phyloP scores from a whole-genome alignment of 92 coral and sea anemone genomes.

The Plumapathes pennacea region DNA sequence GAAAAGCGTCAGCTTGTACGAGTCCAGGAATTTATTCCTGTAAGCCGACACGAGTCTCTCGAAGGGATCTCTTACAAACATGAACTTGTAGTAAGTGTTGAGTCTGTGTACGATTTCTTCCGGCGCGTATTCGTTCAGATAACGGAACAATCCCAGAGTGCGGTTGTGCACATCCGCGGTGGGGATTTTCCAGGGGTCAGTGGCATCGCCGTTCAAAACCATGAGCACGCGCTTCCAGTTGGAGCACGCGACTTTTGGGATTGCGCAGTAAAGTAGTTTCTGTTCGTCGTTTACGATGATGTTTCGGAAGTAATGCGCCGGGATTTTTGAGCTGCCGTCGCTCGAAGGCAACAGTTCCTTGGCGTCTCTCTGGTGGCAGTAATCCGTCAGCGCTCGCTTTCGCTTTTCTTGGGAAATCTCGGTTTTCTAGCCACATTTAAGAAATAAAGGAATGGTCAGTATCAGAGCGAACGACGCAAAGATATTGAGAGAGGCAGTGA shows the following conservation, averaged over 20 bases:
- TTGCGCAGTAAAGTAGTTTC: slow-evolving; percentile 77
- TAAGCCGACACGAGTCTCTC: slow-evolving; percentile 91
- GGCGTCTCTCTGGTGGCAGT: slow-evolving; percentile 74
- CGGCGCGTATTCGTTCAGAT: slow-evolving; percentile 82
- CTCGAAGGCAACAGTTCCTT: slow-evolving; percentile 76
- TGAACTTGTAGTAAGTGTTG: slow-evolving; percentile 79
- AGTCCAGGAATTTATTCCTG: slow-evolving; percentile 91
- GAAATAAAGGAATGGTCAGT: no score
- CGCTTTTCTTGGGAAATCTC: slow-evolving; percentile 61
- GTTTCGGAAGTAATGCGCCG: slow-evolving; percentile 69
- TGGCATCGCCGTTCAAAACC: slow-evolving; percentile 86
- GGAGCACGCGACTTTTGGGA: slow-evolving; percentile 92
- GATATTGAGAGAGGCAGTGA: no score
- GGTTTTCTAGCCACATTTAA: no score
- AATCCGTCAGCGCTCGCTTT: slow-evolving; percentile 46
- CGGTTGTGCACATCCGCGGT: slow-evolving; percentile 91
- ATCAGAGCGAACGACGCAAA: no score
- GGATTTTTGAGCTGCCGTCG: slow-evolving; percentile 53
- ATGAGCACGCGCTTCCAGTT: slow-evolving; percentile 99
- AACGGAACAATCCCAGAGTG: slow-evolving; percentile 82
- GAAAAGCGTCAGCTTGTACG: slow-evolving; percentile 85
- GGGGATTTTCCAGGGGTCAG: slow-evolving; percentile 79
- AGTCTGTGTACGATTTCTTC: slow-evolving; percentile 85
- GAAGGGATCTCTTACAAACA: slow-evolving; percentile 92
- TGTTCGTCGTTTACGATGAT: slow-evolving; percentile 86